These are phyloP conservation scores for Morpho deidamia DNA, from an alignment of 2,888 invertebrate genomes.

Conservation along the genomic window DNA sequence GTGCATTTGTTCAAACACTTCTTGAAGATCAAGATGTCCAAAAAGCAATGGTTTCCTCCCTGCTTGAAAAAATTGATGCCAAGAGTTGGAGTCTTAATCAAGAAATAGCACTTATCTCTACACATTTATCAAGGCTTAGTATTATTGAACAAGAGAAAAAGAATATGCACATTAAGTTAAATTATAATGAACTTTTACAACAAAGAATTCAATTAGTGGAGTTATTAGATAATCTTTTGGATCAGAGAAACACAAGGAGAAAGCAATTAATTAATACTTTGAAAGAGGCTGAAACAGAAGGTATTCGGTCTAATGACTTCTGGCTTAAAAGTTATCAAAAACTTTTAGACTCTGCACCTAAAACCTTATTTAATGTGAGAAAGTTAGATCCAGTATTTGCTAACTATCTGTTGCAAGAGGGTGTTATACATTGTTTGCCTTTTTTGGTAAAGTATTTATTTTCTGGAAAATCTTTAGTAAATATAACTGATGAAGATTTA, in stretches of 20 bases:
- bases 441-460: conserved; percentile 82
- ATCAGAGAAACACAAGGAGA: conserved; percentile 82
- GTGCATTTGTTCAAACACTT: conserved; percentile 78
- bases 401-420: conserved; percentile 83
- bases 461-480: conserved; percentile 67
- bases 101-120: conserved; percentile 85
- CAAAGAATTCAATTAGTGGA: conserved; percentile 82
- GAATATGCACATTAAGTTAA: conserved; percentile 81
- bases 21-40: conserved; percentile 84
- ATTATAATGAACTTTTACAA: conserved; percentile 83
- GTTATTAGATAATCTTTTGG: conserved; percentile 82
- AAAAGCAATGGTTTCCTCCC: conserved; percentile 83
- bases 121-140: conserved; percentile 84
- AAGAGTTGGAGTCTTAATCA: conserved; percentile 87
- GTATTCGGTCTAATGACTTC: conserved; percentile 77
- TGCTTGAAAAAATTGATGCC: conserved; percentile 85
- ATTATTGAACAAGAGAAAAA: conserved; percentile 85
- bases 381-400: conserved; percentile 83
- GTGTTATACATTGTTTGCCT: conserved; percentile 87
- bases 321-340: conserved; percentile 91
- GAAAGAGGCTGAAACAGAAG: conserved; percentile 83
- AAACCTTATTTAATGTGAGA: conserved; percentile 79
- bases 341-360: conserved; percentile 86
- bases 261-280: conserved; percentile 82
- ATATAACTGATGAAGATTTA: conserved; percentile 77